Conservation (phyloP, 2,113 vertebrate genomes). For the Brachionichthys hirsutus region DNA sequence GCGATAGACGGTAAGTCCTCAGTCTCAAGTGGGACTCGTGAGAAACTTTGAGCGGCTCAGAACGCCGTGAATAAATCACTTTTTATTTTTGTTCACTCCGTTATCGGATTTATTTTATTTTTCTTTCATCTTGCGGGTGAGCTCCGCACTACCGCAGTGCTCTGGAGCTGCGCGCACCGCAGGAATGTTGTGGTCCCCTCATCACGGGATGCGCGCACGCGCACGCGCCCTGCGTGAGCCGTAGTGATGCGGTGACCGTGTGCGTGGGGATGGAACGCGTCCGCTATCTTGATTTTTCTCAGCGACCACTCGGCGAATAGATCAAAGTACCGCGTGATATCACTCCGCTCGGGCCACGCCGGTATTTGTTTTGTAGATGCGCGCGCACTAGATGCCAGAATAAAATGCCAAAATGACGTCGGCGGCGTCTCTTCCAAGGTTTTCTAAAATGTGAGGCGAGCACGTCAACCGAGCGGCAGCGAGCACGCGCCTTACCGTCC, state of each 20-base stretch:
- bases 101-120: not conserved
- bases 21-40: slow-evolving; percentile 68
- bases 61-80: not conserved
- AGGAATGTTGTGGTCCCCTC: slow-evolving; percentile 46
- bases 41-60: slow-evolving; percentile 57
- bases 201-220: slow-evolving; percentile 34
- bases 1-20: slow-evolving; percentile 88
- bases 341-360: not conserved
- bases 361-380: not conserved
- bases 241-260: slow-evolving; percentile 47
- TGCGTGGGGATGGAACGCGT: too few species aligned
- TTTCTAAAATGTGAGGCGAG: slow-evolving; percentile 31
- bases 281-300: too few species aligned
- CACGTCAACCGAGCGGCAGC: not conserved
- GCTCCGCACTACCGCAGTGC: slow-evolving; percentile 59
- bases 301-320: too few species aligned
- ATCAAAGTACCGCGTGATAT: too few species aligned
- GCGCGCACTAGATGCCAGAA: not conserved
- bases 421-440: not conserved
- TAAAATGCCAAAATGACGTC: too few species aligned
- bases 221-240: slow-evolving; percentile 14
- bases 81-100: not conserved
- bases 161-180: slow-evolving; percentile 40
- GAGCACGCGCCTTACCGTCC: slow-evolving; percentile 33
- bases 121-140: not conserved